Evolutionary conservation across 2,113 vertebrate species (phyloP).

Genomic region (Platanista minor): DNA sequence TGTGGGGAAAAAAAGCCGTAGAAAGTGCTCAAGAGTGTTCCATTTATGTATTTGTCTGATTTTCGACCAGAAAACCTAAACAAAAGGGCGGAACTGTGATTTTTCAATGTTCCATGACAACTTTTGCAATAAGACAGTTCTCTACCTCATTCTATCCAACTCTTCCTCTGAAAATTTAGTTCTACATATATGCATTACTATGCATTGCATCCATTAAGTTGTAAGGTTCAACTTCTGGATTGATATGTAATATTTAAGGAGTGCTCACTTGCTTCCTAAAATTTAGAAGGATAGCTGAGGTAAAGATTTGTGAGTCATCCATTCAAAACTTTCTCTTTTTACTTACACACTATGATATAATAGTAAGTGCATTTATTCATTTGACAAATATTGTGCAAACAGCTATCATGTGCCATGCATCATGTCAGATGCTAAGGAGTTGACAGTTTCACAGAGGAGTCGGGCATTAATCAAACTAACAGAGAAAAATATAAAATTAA

Average conservation of each 20-base stretch:
- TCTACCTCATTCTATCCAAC: not conserved
- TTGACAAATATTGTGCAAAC: not conserved
- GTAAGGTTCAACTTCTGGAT: not conserved
- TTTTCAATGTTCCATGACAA: not conserved
- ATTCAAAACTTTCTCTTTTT: not conserved
- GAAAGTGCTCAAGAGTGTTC: not conserved
- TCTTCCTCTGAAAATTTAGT: not conserved
- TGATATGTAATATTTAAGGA: not conserved
- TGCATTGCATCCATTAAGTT: not conserved
- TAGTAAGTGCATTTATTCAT: not conserved
- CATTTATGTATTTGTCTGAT: not conserved
- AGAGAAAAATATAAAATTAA: not conserved
- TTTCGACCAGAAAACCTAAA: not conserved
- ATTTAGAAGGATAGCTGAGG: not conserved
- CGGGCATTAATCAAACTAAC: not conserved
- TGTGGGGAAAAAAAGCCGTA: not conserved
- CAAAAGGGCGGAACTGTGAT: not conserved
- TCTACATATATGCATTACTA: not conserved
- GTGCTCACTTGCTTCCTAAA: not conserved
- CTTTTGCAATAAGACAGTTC: not conserved
- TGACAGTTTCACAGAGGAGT: not conserved
- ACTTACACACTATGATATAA: not conserved
- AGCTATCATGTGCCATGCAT: not conserved
- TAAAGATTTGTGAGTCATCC: not conserved
- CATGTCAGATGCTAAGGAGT: not conserved